Percentiles rank a stretch among this genome's conserved stretches.
These are phyloP conservation scores for Orchesella cincta DNA, from an alignment of 1,140 invertebrate genomes.

Conservation along the genomic window DNA sequence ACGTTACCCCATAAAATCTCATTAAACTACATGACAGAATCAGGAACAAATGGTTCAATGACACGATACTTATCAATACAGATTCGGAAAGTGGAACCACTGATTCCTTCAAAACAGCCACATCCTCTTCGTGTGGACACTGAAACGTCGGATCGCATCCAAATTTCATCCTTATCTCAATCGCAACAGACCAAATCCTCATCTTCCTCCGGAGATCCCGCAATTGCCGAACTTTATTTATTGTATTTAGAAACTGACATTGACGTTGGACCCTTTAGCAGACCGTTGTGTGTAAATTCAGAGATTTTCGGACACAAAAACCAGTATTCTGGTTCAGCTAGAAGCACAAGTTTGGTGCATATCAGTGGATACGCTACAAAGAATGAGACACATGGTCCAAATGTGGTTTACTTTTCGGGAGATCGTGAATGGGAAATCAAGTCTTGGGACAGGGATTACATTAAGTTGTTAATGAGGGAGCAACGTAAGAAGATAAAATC, in stretches of 20 bases:
- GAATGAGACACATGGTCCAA: neutral
- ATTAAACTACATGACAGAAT: no score
- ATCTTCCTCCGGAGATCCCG: neutral
- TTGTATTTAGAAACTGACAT: neutral
- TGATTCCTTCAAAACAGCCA: neutral
- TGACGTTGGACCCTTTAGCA: neutral
- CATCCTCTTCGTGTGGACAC: neutral
- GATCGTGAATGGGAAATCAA: neutral
- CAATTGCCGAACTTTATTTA: slow-evolving; percentile 6
- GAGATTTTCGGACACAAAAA: neutral
- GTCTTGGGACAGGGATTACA: neutral
- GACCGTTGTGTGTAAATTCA: neutral
- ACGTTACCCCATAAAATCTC: no score
- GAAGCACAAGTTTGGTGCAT: neutral
- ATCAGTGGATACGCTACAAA: neutral
- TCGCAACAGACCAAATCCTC: neutral
- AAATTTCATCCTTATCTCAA: neutral
- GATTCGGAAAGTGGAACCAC: slow-evolving; percentile 9
- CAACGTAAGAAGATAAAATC: neutral
- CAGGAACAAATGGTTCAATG: no score
- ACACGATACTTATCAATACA: neutral
- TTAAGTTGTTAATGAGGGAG: neutral
- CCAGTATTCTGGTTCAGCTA: neutral
- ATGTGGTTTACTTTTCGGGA: neutral
- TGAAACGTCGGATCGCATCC: neutral